Evolutionary conservation across 2,888 invertebrate species (phyloP).

Genomic region (Orchesellides sinensis): DNA sequence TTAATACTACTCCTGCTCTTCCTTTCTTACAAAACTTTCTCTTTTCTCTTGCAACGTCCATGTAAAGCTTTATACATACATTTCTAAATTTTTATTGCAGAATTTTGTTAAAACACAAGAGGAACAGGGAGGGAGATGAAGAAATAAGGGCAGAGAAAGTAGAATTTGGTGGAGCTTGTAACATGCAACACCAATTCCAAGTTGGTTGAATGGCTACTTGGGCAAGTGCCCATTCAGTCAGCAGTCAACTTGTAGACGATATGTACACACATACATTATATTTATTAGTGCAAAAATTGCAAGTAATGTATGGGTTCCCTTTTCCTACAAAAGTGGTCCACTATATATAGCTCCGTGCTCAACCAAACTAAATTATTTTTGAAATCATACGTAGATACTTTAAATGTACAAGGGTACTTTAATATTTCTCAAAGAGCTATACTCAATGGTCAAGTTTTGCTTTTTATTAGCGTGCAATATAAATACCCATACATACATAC

Average conservation of each 20-base stretch:
- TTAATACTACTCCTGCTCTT: neutral
- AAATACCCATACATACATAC: too few relatives aligned
- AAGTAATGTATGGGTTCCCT: neutral
- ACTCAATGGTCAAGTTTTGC: neutral
- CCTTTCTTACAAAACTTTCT: too few relatives aligned
- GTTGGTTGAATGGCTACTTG: constrained; percentile 55
- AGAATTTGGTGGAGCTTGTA: constrained; percentile 3
- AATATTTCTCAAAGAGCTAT: neutral
- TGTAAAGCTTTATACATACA: constrained; percentile 2
- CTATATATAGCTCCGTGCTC: neutral
- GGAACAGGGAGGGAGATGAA: neutral
- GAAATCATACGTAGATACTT: neutral
- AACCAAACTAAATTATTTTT: too few relatives aligned
- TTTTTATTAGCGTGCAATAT: neutral
- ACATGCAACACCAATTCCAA: constrained; percentile 12
- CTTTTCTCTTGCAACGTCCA: neutral
- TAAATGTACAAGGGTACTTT: neutral
- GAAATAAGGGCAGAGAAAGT: neutral
- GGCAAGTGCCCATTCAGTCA: constrained; percentile 62
- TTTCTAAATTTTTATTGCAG: neutral
- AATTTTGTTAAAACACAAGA: neutral
- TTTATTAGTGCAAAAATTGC: constrained; percentile 46
- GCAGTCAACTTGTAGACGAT: constrained; percentile 54
- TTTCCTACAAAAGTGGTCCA: neutral
- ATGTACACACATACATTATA: constrained; percentile 2